These are phyloP conservation scores for Pelodytes ibericus DNA, from an alignment of 2,797 vertebrate genomes.

Conservation along the genomic window DNA sequence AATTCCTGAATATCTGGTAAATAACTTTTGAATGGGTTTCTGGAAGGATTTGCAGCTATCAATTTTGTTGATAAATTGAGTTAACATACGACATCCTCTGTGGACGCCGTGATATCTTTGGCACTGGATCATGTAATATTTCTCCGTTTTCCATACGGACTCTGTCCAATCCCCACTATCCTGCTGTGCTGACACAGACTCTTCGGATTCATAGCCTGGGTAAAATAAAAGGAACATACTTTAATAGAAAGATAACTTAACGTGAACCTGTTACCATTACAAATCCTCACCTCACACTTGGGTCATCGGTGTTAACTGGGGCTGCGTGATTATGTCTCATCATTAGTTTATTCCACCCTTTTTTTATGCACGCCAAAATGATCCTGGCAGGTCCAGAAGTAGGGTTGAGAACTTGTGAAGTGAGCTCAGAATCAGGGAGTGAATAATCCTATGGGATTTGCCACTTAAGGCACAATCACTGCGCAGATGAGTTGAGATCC, in stretches of 20 bases:
- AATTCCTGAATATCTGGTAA: slow-evolving; percentile 43
- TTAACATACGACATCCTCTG: slow-evolving; percentile 44
- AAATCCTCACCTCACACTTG: not conserved
- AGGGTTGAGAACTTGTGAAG: too few relatives aligned
- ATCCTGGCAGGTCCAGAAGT: too few relatives aligned
- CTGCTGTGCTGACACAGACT: slow-evolving; percentile 23
- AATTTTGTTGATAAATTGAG: slow-evolving; percentile 44
- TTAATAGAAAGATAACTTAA: not conserved
- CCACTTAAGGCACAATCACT: too few relatives aligned
- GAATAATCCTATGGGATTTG: too few relatives aligned
- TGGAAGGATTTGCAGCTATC: slow-evolving; percentile 25
- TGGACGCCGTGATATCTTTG: slow-evolving; percentile 27
- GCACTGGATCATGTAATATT: slow-evolving; percentile 7
- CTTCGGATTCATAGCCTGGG: not conserved
- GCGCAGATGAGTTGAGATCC: too few relatives aligned
- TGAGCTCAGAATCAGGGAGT: too few relatives aligned
- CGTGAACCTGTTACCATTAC: not conserved
- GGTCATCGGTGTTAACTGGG: not conserved
- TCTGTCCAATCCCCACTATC: slow-evolving; percentile 4
- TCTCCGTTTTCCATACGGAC: slow-evolving; percentile 19
- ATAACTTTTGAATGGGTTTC: slow-evolving; percentile 41
- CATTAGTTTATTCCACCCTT: too few relatives aligned
- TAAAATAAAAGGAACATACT: not conserved
- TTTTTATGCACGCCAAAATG: too few relatives aligned
- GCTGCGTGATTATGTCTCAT: too few relatives aligned